A percentile compares a stretch with the other conserved stretches of the same genome.
phyloP scores from a whole-genome alignment of 37 sponge, comb jelly and placozoan species.

The Spongia lamella region DNA sequence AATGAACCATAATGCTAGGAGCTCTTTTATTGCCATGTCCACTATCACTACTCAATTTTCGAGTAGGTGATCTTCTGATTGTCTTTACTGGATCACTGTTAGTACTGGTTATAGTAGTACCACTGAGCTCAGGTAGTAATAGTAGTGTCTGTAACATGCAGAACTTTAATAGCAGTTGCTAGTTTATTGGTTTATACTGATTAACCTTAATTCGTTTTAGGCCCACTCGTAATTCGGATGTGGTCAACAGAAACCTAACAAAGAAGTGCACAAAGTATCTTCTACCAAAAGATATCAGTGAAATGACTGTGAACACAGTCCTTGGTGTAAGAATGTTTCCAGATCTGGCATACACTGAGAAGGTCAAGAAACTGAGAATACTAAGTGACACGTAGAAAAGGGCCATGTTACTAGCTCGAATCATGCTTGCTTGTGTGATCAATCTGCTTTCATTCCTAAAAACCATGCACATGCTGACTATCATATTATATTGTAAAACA shows the following conservation, averaged over 20 bases:
- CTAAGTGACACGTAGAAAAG: constrained; percentile 28
- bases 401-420: constrained; percentile 40
- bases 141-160: too few species aligned
- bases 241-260: background rate
- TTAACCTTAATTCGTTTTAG: constrained; percentile 35
- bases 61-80: too few species aligned
- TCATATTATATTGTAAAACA: background rate
- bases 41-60: too few species aligned
- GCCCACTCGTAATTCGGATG: constrained; percentile 38
- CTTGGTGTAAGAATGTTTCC: constrained; percentile 20
- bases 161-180: too few species aligned
- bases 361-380: constrained; percentile 45
- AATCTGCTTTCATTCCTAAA: constrained; percentile 43
- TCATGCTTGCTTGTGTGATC: constrained; percentile 18
- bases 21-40: too few species aligned
- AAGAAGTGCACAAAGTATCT: background rate
- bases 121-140: too few species aligned
- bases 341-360: constrained; percentile 34
- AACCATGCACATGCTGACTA: too few species aligned
- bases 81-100: too few species aligned
- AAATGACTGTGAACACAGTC: constrained; percentile 31
- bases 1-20: too few species aligned
- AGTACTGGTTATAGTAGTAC: too few species aligned
- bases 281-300: constrained; percentile 14
- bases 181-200: too few species aligned